A percentile compares a stretch with the other conserved stretches of the same genome.
Conservation (phyloP, 1,140 invertebrate species). For the Drosophila baimaii region DNA sequence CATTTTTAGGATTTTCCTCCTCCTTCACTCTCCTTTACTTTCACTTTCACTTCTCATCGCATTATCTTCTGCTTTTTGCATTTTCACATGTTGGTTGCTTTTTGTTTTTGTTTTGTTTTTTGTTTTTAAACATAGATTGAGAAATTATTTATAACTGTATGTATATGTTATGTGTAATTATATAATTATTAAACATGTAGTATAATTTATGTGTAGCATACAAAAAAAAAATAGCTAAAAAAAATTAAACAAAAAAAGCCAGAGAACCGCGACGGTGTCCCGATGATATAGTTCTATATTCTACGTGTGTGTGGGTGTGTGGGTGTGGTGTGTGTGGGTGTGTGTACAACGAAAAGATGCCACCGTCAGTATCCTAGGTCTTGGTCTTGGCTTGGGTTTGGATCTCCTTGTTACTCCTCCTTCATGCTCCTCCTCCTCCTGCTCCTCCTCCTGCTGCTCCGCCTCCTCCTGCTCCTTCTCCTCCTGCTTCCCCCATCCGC, state of each 20-base stretch:
- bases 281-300: constrained; percentile 6
- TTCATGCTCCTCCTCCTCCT: constrained; percentile 7
- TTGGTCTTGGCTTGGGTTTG: constrained; percentile 6
- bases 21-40: background rate
- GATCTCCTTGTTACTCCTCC: constrained; percentile 5
- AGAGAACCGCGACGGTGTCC: constrained; percentile 50
- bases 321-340: constrained; percentile 9
- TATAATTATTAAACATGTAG: constrained; percentile 80
- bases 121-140: constrained; percentile 68
- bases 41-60: background rate
- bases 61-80: constrained; percentile 23
- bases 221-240: constrained; percentile 69
- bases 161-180: constrained; percentile 43
- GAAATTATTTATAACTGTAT: constrained; percentile 71
- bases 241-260: constrained; percentile 73
- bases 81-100: constrained; percentile 21
- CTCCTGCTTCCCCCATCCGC: constrained; percentile 30
- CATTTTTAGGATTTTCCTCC: background rate
- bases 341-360: constrained; percentile 30
- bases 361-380: constrained; percentile 24
- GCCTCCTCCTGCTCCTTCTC: constrained; percentile 11
- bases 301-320: constrained; percentile 24
- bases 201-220: constrained; percentile 80
- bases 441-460: constrained; percentile 9
- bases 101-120: constrained; percentile 11